phyloP scores from a whole-genome alignment of 2,797 vertebrate species.

The Helicolenus hilgendorfi region DNA sequence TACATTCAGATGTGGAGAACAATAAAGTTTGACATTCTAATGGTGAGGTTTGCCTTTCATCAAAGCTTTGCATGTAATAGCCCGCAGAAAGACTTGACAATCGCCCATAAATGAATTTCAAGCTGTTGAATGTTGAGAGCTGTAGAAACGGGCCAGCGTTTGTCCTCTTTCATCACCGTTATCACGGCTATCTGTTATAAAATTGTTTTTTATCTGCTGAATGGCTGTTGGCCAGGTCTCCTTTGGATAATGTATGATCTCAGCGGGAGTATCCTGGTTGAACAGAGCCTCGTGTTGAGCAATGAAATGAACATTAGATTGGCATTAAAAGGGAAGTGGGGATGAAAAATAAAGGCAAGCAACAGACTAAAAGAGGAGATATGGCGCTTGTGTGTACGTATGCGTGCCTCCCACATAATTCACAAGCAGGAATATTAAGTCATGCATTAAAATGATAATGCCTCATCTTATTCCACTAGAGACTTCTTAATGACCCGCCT shows the following conservation, averaged over 20 bases:
- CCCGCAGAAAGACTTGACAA: slow-evolving; percentile 20
- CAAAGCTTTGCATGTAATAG: not conserved
- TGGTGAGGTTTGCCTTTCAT: slow-evolving; percentile 25
- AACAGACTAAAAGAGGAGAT: not conserved
- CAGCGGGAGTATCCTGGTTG: not conserved
- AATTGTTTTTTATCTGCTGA: not conserved
- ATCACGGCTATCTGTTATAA: not conserved
- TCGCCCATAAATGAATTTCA: slow-evolving; percentile 14
- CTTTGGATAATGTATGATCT: not conserved
- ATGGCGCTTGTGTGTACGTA: not conserved
- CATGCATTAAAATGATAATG: slow-evolving; percentile 72
- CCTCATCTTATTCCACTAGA: slow-evolving; percentile 65
- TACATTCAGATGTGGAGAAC: not conserved
- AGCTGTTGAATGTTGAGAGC: slow-evolving; percentile 3
- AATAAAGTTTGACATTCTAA: slow-evolving; percentile 9
- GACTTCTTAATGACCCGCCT: slow-evolving; percentile 70
- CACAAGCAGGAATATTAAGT: slow-evolving; percentile 62
- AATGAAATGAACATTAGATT: not conserved
- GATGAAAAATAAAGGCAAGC: slow-evolving; percentile 7
- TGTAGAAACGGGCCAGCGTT: not conserved
- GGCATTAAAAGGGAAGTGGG: not conserved
- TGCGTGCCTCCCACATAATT: slow-evolving; percentile 49
- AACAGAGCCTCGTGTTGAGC: slow-evolving; percentile 6
- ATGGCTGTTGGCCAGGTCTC: slow-evolving; percentile 3
- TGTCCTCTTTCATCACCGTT: not conserved